Evolutionary conservation across 2,113 vertebrate species (phyloP).

Genomic region (Prunella himalayana): DNA sequence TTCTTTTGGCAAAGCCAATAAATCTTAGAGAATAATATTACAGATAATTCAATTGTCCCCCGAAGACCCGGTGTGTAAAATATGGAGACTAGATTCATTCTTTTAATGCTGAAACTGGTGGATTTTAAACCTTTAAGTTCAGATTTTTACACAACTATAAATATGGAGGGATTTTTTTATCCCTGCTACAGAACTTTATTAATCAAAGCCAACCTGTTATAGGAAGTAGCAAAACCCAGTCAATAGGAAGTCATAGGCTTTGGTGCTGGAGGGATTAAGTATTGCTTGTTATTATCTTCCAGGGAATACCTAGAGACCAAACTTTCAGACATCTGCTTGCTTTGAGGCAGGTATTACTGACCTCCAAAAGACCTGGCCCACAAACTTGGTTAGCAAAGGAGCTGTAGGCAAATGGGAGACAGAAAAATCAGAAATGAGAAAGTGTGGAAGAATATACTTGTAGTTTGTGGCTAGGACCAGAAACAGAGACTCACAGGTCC

Average conservation of each 20-base stretch:
- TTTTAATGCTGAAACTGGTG: not conserved
- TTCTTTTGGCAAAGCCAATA: conserved; percentile 44
- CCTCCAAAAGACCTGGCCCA: not conserved
- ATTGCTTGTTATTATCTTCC: not conserved
- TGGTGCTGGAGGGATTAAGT: not conserved
- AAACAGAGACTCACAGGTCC: not conserved
- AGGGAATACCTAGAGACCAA: not conserved
- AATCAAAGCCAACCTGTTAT: not conserved
- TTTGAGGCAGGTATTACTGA: not conserved
- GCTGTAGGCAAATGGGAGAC: not conserved
- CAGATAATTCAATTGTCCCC: conserved; percentile 43
- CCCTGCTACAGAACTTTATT: not conserved
- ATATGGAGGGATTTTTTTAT: not conserved
- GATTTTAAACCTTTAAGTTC: not conserved
- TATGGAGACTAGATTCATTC: not conserved
- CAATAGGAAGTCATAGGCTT: not conserved
- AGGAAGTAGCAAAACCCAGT: not conserved
- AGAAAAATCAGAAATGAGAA: not conserved
- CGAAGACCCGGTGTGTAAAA: conserved; percentile 17
- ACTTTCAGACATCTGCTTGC: not conserved
- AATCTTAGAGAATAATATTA: conserved; percentile 42
- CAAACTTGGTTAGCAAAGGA: not conserved
- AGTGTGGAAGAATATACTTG: not conserved
- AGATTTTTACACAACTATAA: not conserved
- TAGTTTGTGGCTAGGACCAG: not conserved